phyloP scores from a whole-genome alignment of 2,888 invertebrate genomes.

The Gandaritis pyraliata region DNA sequence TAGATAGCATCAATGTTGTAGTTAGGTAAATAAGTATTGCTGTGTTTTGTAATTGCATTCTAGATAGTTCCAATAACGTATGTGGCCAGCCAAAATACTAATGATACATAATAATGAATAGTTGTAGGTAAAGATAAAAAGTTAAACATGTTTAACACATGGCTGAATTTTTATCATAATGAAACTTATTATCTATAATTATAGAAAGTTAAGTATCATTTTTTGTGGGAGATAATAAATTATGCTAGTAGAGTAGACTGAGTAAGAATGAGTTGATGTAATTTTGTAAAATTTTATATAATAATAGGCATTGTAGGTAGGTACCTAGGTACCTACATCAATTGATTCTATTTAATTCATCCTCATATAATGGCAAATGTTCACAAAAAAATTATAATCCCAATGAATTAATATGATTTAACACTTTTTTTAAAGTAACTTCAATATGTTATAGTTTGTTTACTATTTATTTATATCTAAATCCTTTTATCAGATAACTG shows the following conservation, averaged over 20 bases:
- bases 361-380: no score
- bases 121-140: no score
- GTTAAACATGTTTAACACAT: constrained; percentile 11
- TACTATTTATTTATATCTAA: no score
- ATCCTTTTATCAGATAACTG: constrained; percentile 10
- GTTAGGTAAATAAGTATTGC: neutral
- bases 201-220: neutral
- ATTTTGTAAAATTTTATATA: no score
- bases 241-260: no score
- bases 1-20: constrained; percentile 22
- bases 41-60: constrained; percentile 11
- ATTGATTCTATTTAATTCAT: no score
- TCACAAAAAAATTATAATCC: no score
- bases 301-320: no score
- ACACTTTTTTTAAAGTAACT: no score
- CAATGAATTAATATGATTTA: no score
- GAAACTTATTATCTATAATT: neutral
- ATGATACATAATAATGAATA: neutral
- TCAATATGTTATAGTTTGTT: neutral
- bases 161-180: constrained; percentile 6
- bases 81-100: neutral
- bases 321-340: no score
- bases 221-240: constrained; percentile 2
- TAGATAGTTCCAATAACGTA: constrained; percentile 1
- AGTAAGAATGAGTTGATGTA: no score